Base-by-base conservation (phyloP, 2,888 invertebrate genomes). In the Brenthis hecate region DNA sequence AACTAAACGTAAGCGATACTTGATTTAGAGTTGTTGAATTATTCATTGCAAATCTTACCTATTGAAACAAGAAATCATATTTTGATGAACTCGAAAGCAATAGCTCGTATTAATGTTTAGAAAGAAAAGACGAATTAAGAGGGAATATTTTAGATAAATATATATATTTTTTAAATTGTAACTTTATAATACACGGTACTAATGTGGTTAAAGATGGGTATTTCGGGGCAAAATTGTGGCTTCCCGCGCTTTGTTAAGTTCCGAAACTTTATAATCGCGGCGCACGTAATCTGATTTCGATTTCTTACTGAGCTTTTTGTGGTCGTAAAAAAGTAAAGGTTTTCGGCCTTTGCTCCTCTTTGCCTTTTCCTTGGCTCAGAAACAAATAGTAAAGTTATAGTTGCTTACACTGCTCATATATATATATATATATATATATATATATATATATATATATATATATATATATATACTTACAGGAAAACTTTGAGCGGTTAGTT, bases 281-380 rank as follows among this genome's bases (percentile, higher is more conserved):
- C 85, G 83, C 80, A 81, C 80, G 78, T 89, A 88, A 89, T 89
- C 89, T 84, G 85, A 86, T 88, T 89, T 87, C 87, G 85, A 88
- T 89, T 86, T 85, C 84, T 83, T 83, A 81, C 85, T 79, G 77
- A 79, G 83, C 86, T 88, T 88, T 91, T 89, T 90, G 87, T 82
- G 81, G 80, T 77, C 73, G 77, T 85, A 88, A 89, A 88, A 66
- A 87, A 89, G 71, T 72, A 48, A 60, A 56, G 60, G 65, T 63
- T 68, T 66, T 56, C 6, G 50, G 55, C 36, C 57, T 53, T 23
- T 64, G 51, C 60, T 56, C 48, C 62, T 64, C 61, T 78, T 78
- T 81, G 80, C 36, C 36, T 43, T 43, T 80, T 78, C 77, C 79
- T 76, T 54, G 14, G 3, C 19, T 53, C 32, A 19, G 16, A 43